Evolutionary conservation across 2,888 invertebrate species (phyloP).

Genomic region (Bombyx huttoni): DNA sequence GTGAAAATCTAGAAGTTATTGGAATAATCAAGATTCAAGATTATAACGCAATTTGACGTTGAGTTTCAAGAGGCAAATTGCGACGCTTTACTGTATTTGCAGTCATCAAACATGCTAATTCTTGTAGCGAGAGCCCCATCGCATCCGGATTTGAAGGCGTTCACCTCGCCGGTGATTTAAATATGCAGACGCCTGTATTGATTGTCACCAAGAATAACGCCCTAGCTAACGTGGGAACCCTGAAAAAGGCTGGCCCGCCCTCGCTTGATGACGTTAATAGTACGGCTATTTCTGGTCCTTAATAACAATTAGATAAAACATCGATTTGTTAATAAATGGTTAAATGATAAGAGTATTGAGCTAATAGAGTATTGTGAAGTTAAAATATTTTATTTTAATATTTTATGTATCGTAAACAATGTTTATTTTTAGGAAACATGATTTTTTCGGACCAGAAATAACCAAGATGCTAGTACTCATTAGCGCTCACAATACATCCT

Average conservation of each 20-base stretch:
- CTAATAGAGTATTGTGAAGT: no score
- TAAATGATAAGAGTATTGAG: no score
- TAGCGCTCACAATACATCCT: no score
- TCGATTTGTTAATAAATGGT: no score
- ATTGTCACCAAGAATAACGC: conserved; percentile 67
- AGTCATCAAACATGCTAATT: conserved; percentile 4
- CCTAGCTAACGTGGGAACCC: conserved; percentile 26
- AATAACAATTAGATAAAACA: no score
- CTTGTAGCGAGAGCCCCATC: neutral
- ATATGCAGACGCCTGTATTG: conserved; percentile 64
- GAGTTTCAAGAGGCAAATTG: neutral
- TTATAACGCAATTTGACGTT: neutral
- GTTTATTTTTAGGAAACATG: no score
- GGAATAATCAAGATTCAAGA: neutral
- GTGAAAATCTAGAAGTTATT: no score
- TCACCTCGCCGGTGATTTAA: conserved; percentile 53
- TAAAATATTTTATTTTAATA: no score
- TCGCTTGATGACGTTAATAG: conserved; percentile 14
- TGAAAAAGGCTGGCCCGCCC: conserved; percentile 18
- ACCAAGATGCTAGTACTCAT: no score
- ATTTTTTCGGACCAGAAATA: no score
- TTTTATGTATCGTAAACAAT: no score
- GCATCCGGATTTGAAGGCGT: conserved; percentile 17
- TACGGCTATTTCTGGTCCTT: conserved; percentile 15
- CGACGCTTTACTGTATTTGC: neutral